A percentile compares a stretch with the other conserved stretches of the same genome.
Evolutionary conservation across 2,113 vertebrate genomes (phyloP).

Genomic region (Cryptomyrus ogoouensis): DNA sequence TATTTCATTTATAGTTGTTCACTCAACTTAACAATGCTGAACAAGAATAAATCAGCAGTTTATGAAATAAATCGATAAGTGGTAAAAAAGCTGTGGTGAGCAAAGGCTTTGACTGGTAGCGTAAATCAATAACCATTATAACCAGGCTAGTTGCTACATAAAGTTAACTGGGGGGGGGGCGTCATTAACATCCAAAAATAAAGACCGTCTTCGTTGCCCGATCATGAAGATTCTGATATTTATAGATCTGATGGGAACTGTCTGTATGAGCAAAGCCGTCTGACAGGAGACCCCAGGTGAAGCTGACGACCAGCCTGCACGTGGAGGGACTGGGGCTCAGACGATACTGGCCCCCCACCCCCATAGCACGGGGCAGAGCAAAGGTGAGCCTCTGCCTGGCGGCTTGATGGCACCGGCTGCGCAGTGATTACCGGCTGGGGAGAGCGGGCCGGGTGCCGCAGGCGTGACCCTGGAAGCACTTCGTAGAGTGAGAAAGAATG

Average conservation of each 20-base stretch:
- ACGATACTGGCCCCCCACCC: not conserved
- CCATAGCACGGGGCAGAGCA: not conserved
- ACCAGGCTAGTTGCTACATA: not conserved
- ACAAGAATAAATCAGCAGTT: no score
- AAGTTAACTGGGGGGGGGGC: not conserved
- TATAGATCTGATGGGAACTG: not conserved
- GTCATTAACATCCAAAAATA: not conserved
- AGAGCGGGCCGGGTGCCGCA: not conserved
- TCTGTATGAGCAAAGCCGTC: not conserved
- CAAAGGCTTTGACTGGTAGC: no score
- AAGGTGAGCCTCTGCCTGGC: not conserved
- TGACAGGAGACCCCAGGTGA: not conserved
- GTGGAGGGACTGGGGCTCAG: not conserved
- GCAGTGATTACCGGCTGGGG: not conserved
- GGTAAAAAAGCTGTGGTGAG: no score
- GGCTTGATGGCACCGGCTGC: not conserved
- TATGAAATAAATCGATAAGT: no score
- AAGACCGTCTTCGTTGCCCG: not conserved
- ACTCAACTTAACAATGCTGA: no score
- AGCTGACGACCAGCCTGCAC: not conserved
- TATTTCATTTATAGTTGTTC: no score
- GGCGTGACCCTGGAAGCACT: not conserved
- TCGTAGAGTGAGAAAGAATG: not conserved
- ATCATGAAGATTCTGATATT: not conserved
- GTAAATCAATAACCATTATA: not conserved